Conservation (phyloP, 2,797 vertebrate species). For the Bovichtus diacanthus region DNA sequence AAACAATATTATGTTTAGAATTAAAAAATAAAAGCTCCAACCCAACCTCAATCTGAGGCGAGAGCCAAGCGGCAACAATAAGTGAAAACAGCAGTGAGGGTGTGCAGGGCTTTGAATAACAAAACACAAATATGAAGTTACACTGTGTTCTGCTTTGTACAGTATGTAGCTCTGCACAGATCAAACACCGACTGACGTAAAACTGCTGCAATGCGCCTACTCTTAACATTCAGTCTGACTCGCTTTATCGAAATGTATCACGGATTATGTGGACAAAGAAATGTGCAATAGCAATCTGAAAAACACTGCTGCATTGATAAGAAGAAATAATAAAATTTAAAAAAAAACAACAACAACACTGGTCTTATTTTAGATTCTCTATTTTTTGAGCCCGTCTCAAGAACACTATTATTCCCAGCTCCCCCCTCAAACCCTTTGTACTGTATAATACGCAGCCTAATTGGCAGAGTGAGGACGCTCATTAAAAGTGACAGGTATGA, state of each 20-base stretch:
- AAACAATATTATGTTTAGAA: too few species aligned
- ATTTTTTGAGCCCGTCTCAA: not conserved
- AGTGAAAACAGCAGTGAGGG: not conserved
- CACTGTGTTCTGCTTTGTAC: not conserved
- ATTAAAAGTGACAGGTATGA: slow-evolving; percentile 65
- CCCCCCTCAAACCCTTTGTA: not conserved
- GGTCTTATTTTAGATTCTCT: slow-evolving; percentile 35
- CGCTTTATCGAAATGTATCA: slow-evolving; percentile 21
- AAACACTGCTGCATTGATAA: slow-evolving; percentile 15
- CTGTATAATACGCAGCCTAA: slow-evolving; percentile 38
- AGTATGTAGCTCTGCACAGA: slow-evolving; percentile 9
- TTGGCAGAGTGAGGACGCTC: slow-evolving; percentile 34
- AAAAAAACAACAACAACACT: not conserved
- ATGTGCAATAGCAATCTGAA: not conserved
- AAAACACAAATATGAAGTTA: not conserved
- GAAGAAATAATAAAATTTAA: too few species aligned
- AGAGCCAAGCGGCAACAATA: not conserved
- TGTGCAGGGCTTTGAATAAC: not conserved
- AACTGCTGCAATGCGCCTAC: slow-evolving; percentile 53
- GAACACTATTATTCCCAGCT: slow-evolving; percentile 13
- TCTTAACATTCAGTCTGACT: slow-evolving; percentile 8
- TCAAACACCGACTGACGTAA: slow-evolving; percentile 43
- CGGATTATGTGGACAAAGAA: slow-evolving; percentile 15
- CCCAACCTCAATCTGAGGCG: not conserved
- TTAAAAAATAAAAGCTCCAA: not conserved